phyloP scores from a whole-genome alignment of 2,888 invertebrate species.

The Dicyrtoma fusca region DNA sequence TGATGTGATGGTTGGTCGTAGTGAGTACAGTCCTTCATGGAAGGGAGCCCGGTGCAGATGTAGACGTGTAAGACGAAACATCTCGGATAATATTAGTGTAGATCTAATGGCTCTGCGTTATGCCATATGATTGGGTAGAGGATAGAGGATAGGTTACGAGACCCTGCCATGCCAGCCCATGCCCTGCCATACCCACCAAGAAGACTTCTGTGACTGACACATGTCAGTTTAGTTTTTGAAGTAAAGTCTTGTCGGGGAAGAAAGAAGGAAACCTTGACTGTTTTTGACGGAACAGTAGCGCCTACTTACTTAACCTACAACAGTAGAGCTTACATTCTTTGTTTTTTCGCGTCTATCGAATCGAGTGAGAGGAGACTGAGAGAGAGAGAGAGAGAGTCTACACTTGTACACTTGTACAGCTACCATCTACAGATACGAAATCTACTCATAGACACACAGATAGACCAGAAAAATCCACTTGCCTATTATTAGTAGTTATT shows the following conservation, averaged over 20 bases:
- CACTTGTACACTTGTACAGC: neutral
- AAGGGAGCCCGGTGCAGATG: too few relatives aligned
- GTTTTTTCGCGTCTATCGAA: slow-evolving; percentile 28
- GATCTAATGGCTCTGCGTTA: too few relatives aligned
- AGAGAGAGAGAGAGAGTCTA: slow-evolving; percentile 7
- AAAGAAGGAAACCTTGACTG: slow-evolving; percentile 40
- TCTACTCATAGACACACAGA: too few relatives aligned
- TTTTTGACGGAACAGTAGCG: slow-evolving; percentile 39
- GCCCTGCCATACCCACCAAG: slow-evolving; percentile 33
- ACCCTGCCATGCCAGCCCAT: slow-evolving; percentile 18
- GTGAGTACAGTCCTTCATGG: too few relatives aligned
- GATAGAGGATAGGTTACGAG: neutral
- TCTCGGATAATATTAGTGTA: too few relatives aligned
- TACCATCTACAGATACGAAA: too few relatives aligned
- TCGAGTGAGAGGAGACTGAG: slow-evolving; percentile 4
- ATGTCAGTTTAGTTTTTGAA: slow-evolving; percentile 51
- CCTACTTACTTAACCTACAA: slow-evolving; percentile 40
- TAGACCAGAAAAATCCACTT: slow-evolving; percentile 4
- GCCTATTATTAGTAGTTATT: slow-evolving; percentile 32
- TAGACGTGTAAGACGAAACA: too few relatives aligned
- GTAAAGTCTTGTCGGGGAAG: slow-evolving; percentile 35
- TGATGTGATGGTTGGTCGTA: too few relatives aligned
- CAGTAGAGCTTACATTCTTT: slow-evolving; percentile 35
- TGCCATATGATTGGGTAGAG: too few relatives aligned
- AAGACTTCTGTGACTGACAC: slow-evolving; percentile 56